Evolutionary conservation across 2,797 vertebrate genomes (phyloP), one percentile per base, ranked within the genome.

Genomic region (Melanotaenia nigrans): DNA sequence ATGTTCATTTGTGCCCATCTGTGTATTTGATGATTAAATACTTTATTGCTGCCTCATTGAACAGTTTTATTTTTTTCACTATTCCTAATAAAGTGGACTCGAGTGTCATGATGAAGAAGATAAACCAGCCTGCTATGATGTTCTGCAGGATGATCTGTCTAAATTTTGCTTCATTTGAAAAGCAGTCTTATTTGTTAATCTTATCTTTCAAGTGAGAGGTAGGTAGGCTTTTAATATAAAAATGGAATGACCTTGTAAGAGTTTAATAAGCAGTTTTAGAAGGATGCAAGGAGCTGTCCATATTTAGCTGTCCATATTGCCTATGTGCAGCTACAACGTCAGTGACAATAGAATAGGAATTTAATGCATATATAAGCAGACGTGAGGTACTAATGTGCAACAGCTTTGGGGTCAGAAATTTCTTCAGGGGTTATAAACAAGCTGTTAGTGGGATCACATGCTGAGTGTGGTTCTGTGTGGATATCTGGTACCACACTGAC

Each of bases 401-500:
- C 68, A 62, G 57, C 62, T 47, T 25, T 70, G 75, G 65, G 63
- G 38, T 49, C 28, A 33, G 10, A 38, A 65, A 75, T 73, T 65
- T 20, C 53, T 63, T 32, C 11, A 1, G 25, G 38, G 49, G 32
- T 42, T 56, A 45, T 38, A 61, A 65, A 71, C 65, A 74, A 28
- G 45, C 55, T 56, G 38, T 64, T 53, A 16, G 56, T 22, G 45
- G 22, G 54, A 65, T 54, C 56, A 30, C 60, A 83, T 84, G 76
- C 25, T 65, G 54, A 4, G 16, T 63, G 66, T 66, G 38, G 42
- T 35, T 3, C 35, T 30, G 54, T 47, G 53, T 70, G 75, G 68
- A 47, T 77, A 65, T 78, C 73, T 72, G 56, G 24, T 60, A 45
- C 61, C 65, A 69, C 25, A 60, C 25, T 62, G 70, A 73, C 56